Base-by-base conservation (phyloP, 1,140 invertebrate genomes). In the Mizuhopecten yessoensis region DNA sequence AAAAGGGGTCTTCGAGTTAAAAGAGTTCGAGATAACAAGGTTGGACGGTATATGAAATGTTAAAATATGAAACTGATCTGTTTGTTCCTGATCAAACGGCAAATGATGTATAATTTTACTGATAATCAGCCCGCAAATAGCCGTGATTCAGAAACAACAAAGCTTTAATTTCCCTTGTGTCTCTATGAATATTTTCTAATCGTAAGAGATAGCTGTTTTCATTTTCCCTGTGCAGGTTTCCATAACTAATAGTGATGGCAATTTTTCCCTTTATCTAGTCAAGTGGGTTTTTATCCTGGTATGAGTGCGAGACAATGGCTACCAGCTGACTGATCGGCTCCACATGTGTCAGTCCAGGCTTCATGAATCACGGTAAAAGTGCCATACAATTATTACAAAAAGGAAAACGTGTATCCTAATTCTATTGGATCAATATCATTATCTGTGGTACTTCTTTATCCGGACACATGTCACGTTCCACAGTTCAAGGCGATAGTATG, bases 401-500 rank as follows among this genome's bases (percentile, higher is more conserved):
- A 75, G 29, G n/a, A 75, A 75, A 29, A n/a, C n/a, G 57, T 75
- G 57, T 75, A 75, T 13, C 57, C 57, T 75, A 75, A 75, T 75
- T 75, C 57, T 29, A 75, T 9, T 29, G n/a, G 11, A 75, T 75
- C 57, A 75, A 75, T 75, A 75, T 75, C 57, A 75, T 75, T 75
- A 75, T 75, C 57, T 7, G 57, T 7, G 5, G 57, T 29, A 75
- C 57, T n/a, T n/a, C 57, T 75, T 75, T 75, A 75, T 75, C 29
- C n/a, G 1, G 57, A n/a, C 57, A 75, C 11, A 13, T 75, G 57
- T n/a, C n/a, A 75, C 20, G 57, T 75, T 75, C 57, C n/a, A 29
- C 57, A 75, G 57, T n/a, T n/a, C 57, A 75, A 75, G 57, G 57
- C 29, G 57, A 75, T 75, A 29, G 57, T 75, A 75, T n/a, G 57